phyloP scores from a whole-genome alignment of 1,140 invertebrate genomes.

The Samia ricini region DNA sequence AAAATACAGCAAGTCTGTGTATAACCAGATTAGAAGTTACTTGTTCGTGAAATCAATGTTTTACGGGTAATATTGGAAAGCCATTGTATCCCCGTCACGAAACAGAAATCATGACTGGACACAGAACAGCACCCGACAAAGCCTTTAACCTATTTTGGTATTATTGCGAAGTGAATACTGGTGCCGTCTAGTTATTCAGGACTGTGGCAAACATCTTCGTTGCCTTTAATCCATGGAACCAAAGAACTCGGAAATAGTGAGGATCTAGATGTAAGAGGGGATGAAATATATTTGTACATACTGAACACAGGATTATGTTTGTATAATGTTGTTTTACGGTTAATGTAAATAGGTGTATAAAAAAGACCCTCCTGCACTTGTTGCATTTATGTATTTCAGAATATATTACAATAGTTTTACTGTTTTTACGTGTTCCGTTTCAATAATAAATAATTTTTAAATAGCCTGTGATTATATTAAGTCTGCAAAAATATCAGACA shows the following conservation, averaged over 20 bases:
- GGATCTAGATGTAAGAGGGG: conserved; percentile 18
- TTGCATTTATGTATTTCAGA: no score
- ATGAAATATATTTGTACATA: background rate
- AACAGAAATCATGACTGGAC: conserved; percentile 49
- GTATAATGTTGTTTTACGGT: no score
- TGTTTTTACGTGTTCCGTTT: no score
- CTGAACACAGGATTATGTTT: no score
- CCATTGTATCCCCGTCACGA: conserved; percentile 10
- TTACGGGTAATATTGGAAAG: background rate
- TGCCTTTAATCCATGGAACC: conserved; percentile 67
- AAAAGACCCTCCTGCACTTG: no score
- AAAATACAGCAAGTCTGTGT: no score
- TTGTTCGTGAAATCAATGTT: background rate
- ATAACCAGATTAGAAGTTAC: background rate
- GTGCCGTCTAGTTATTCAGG: conserved; percentile 59
- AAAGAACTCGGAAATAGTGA: conserved; percentile 24
- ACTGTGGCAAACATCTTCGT: conserved; percentile 69
- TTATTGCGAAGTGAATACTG: conserved; percentile 49
- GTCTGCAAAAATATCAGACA: no score
- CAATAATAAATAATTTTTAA: no score
- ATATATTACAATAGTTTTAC: no score
- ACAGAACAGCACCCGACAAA: conserved; percentile 17
- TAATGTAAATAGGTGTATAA: no score
- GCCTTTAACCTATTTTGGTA: conserved; percentile 43
- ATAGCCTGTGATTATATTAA: no score